Evolutionary conservation across 2,888 invertebrate genomes (phyloP).

Genomic region (Epirrhoe alternata): DNA sequence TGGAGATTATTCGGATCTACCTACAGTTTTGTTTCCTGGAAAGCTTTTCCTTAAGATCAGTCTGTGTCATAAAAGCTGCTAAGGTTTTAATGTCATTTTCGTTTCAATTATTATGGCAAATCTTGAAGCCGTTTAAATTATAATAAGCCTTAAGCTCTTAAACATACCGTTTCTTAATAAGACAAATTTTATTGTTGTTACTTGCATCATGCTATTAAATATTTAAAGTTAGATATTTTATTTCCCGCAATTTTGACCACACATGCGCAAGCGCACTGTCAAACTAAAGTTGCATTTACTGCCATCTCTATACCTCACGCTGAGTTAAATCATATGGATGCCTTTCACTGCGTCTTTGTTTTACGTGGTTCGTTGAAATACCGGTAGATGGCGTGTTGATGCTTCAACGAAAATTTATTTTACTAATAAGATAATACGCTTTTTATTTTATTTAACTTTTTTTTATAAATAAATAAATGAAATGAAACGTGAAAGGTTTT

Average conservation of each 20-base stretch:
- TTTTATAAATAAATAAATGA: too few species aligned
- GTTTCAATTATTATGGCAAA: too few species aligned
- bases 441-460: too few species aligned
- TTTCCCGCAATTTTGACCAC: background rate
- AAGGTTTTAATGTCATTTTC: too few species aligned
- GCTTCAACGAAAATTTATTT: background rate
- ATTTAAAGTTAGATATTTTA: too few species aligned
- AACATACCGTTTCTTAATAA: too few species aligned
- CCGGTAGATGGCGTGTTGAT: conserved; percentile 31
- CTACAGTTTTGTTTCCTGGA: background rate
- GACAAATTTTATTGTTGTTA: too few species aligned
- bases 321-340: conserved; percentile 14
- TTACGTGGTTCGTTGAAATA: conserved; percentile 16
- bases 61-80: too few species aligned
- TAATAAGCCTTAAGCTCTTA: too few species aligned
- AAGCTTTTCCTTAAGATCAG: background rate
- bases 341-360: conserved; percentile 21
- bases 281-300: background rate
- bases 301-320: conserved; percentile 23
- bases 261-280: conserved; percentile 1
- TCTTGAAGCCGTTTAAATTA: too few species aligned
- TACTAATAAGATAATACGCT: background rate
- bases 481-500: too few species aligned
- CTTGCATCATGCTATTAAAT: too few species aligned
- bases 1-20: background rate